Percentiles rank a stretch among this genome's conserved stretches.
These are phyloP conservation scores for Agonopterix subpropinquella DNA, from an alignment of 2,888 invertebrate species.

Conservation along the genomic window DNA sequence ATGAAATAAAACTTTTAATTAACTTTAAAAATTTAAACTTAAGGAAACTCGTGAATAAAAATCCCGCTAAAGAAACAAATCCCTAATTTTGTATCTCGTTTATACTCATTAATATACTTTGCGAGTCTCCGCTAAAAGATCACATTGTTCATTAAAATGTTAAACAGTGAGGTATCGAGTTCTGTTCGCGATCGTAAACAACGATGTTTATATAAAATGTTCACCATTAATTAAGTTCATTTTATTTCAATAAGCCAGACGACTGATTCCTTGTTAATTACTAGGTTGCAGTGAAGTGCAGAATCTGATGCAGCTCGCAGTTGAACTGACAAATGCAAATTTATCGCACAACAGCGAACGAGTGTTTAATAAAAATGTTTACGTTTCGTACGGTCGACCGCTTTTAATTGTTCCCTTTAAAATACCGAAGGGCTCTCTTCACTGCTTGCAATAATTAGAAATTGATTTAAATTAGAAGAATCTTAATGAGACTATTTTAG, in stretches of 20 bases:
- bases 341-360: conserved; percentile 12
- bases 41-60: too few species aligned
- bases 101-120: background rate
- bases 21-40: too few species aligned
- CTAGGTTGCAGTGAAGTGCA: conserved; percentile 40
- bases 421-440: background rate
- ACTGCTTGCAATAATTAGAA: too few species aligned
- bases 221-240: conserved; percentile 47
- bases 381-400: conserved; percentile 35
- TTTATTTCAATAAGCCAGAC: conserved; percentile 55
- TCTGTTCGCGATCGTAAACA: background rate
- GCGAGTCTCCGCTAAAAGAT: conserved; percentile 3
- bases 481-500: too few species aligned
- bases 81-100: background rate
- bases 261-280: conserved; percentile 63
- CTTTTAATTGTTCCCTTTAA: conserved; percentile 53
- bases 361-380: conserved; percentile 48
- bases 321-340: conserved; percentile 16
- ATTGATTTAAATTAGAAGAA: too few species aligned
- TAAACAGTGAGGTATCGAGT: conserved; percentile 3
- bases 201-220: conserved; percentile 7
- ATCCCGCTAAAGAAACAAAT: too few species aligned
- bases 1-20: too few species aligned
- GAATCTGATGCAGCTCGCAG: conserved; percentile 35
- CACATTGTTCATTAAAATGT: conserved; percentile 3